Evolutionary conservation across 2,113 vertebrate genomes (phyloP).

Genomic region (Calyptommatus sinebrachiatus): DNA sequence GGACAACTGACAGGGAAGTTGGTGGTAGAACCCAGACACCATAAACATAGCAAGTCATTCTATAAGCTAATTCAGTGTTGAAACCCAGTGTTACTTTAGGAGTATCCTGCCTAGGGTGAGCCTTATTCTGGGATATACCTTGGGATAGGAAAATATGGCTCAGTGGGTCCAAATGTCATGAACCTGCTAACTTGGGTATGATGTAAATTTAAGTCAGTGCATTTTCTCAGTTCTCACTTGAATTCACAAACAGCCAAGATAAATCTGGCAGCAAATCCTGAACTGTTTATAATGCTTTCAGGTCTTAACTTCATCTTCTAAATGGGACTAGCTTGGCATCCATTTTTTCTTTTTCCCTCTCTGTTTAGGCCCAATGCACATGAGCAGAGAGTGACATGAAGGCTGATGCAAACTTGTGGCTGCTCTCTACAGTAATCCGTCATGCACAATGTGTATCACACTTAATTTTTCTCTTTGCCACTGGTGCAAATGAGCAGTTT

Average conservation of each 20-base stretch:
- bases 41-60: too few relatives aligned
- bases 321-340: not conserved
- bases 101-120: too few relatives aligned
- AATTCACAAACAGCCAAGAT: not conserved
- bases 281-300: not conserved
- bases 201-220: not conserved
- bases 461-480: not conserved
- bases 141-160: too few relatives aligned
- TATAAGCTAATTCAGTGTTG: too few relatives aligned
- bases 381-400: not conserved
- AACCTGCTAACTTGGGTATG: not conserved
- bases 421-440: not conserved
- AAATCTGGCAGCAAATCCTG: not conserved
- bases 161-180: not conserved
- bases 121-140: too few relatives aligned
- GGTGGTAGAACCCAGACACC: too few relatives aligned
- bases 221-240: not conserved
- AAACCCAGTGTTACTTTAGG: too few relatives aligned
- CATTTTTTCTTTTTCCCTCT: not conserved
- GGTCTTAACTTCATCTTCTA: not conserved
- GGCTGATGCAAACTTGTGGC: not conserved
- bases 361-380: not conserved
- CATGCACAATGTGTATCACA: not conserved
- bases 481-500: not conserved
- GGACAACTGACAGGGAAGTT: too few relatives aligned